Evolutionary conservation across 2,113 vertebrate genomes (phyloP).

Genomic region (Accipiter virgatus): DNA sequence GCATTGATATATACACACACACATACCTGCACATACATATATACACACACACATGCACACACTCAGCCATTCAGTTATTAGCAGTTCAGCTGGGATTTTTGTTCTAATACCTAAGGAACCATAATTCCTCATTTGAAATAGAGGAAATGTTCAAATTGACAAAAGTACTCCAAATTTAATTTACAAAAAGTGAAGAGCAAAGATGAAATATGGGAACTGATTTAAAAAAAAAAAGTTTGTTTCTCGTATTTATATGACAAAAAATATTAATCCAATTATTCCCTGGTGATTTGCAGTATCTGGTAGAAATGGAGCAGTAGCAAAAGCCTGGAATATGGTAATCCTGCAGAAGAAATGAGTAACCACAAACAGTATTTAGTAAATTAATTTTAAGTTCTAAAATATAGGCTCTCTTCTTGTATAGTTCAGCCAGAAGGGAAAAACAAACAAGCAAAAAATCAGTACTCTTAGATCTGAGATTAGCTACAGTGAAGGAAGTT

Average conservation of each 20-base stretch:
- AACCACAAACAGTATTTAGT: too few species aligned
- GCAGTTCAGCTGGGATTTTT: neutral
- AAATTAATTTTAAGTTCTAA: neutral
- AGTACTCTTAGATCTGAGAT: neutral
- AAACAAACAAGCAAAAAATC: neutral
- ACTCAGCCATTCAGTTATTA: neutral
- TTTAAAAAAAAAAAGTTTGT: neutral
- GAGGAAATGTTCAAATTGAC: neutral
- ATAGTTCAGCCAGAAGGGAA: neutral
- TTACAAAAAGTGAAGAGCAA: neutral
- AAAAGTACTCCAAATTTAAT: neutral
- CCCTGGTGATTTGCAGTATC: neutral
- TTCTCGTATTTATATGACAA: neutral
- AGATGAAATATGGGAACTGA: neutral
- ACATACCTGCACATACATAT: neutral
- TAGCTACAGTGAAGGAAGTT: neutral
- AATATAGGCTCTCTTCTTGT: neutral
- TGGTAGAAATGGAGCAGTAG: too few species aligned
- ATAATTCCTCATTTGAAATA: neutral
- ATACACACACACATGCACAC: neutral
- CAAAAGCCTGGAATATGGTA: too few species aligned
- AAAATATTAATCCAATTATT: conserved; percentile 32
- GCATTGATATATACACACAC: rapidly evolving
- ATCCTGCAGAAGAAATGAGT: too few species aligned
- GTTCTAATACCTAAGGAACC: neutral